Evolutionary conservation across 1,140 invertebrate species (phyloP).

Genomic region (Scaptomyza pallida): DNA sequence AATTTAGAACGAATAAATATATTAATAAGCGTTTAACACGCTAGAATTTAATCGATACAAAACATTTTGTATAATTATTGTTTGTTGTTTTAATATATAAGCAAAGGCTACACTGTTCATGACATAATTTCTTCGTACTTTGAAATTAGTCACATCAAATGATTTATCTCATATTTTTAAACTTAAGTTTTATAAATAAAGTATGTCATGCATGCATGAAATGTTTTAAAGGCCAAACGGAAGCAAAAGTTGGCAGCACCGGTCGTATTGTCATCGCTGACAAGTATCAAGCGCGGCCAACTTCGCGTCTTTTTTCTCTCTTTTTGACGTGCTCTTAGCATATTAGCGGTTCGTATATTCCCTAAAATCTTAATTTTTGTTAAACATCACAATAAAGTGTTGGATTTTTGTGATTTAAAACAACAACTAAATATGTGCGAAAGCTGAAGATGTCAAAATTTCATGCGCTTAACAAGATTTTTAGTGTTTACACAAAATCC

Average conservation of each 20-base stretch:
- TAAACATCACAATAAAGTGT: constrained; percentile 32
- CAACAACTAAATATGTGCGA: background rate
- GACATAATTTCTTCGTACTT: background rate
- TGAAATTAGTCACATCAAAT: background rate
- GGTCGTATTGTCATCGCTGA: constrained; percentile 13
- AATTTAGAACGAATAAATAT: background rate
- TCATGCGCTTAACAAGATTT: background rate
- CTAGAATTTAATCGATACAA: too few species aligned
- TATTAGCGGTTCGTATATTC: constrained; percentile 70
- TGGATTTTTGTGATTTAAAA: constrained; percentile 18
- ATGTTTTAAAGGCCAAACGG: constrained; percentile 13
- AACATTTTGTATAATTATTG: too few species aligned
- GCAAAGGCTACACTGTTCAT: background rate
- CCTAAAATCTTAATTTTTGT: constrained; percentile 55
- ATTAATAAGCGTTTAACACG: too few species aligned
- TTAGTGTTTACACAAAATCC: constrained; percentile 10
- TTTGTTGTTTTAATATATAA: background rate
- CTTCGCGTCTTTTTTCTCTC: constrained; percentile 69
- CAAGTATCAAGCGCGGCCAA: constrained; percentile 52
- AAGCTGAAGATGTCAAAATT: constrained; percentile 24
- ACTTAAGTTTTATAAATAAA: background rate
- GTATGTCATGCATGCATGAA: constrained; percentile 20
- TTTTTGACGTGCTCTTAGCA: constrained; percentile 77
- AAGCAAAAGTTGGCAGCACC: constrained; percentile 37
- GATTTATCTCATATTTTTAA: background rate